A percentile compares a stretch with the other conserved stretches of the same genome.
Conservation (phyloP, 1,140 invertebrate genomes). For the Melitaea cinxia region DNA sequence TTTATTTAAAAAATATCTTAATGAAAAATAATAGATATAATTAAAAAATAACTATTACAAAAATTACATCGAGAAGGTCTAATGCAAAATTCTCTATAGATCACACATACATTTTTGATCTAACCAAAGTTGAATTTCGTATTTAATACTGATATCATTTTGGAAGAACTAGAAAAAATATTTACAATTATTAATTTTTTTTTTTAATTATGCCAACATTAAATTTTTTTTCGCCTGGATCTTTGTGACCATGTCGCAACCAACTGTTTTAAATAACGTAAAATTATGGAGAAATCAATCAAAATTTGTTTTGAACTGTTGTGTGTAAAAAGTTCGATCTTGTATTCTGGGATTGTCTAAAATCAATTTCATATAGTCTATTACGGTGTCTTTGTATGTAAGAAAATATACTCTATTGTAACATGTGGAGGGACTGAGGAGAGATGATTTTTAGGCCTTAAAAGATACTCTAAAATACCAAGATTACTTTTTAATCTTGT, state of each 20-base stretch:
- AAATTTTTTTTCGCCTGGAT: constrained; percentile 74
- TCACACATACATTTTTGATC: constrained; percentile 80
- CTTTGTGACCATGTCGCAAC: constrained; percentile 77
- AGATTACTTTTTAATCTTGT: background rate
- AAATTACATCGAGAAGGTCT: constrained; percentile 73
- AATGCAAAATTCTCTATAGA: constrained; percentile 75
- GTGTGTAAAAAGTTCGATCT: constrained; percentile 81
- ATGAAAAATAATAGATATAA: constrained; percentile 63
- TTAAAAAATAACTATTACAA: constrained; percentile 62
- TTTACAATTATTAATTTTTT: constrained; percentile 66
- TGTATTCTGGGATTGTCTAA: constrained; percentile 81
- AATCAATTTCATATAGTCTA: constrained; percentile 78
- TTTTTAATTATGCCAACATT: constrained; percentile 67
- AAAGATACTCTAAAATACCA: background rate
- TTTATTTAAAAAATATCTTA: constrained; percentile 70
- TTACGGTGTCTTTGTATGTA: constrained; percentile 74
- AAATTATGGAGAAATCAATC: constrained; percentile 59
- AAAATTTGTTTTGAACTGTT: constrained; percentile 62
- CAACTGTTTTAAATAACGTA: constrained; percentile 70
- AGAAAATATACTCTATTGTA: constrained; percentile 80
- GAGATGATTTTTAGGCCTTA: constrained; percentile 40
- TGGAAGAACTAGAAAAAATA: constrained; percentile 81
- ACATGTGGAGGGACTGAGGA: constrained; percentile 58
- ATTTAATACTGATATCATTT: constrained; percentile 82
- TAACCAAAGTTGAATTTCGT: constrained; percentile 80